These are phyloP conservation scores for Cybosia mesomella DNA, from an alignment of 2,888 invertebrate species.

Conservation along the genomic window DNA sequence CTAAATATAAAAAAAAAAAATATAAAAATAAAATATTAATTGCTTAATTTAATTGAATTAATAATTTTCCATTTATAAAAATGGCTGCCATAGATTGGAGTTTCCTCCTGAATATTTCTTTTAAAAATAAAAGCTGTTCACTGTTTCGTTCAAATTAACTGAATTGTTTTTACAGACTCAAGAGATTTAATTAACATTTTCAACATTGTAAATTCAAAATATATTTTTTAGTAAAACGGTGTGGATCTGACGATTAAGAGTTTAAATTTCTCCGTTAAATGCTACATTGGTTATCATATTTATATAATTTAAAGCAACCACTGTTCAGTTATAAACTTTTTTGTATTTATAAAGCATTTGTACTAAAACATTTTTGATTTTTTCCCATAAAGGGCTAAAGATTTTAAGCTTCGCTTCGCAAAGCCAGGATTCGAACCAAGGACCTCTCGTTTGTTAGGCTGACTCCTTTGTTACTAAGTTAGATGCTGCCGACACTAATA, in stretches of 20 bases:
- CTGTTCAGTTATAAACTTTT: neutral
- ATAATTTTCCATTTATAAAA: too few relatives aligned
- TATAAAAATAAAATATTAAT: too few relatives aligned
- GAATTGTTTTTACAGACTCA: neutral
- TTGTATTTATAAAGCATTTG: neutral
- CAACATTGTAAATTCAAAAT: neutral
- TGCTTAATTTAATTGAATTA: too few relatives aligned
- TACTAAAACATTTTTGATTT: neutral
- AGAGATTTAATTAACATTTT: neutral
- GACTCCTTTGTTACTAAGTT: too few relatives aligned
- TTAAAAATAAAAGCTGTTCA: neutral
- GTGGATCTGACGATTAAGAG: neutral
- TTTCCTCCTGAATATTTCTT: too few relatives aligned
- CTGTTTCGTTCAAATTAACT: neutral
- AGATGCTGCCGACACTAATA: too few relatives aligned
- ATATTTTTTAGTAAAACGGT: constrained; percentile 2
- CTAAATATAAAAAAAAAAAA: too few relatives aligned
- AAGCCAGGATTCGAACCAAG: too few relatives aligned
- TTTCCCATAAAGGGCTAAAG: too few relatives aligned
- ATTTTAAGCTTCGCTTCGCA: too few relatives aligned
- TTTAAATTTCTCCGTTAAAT: neutral
- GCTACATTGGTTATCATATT: neutral
- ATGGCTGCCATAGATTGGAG: too few relatives aligned
- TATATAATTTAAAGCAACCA: neutral
- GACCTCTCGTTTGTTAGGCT: too few relatives aligned